phyloP scores from a whole-genome alignment of 30 jellyfish, hydroid and myxozoan genomes.

The Cassiopea andromeda region DNA sequence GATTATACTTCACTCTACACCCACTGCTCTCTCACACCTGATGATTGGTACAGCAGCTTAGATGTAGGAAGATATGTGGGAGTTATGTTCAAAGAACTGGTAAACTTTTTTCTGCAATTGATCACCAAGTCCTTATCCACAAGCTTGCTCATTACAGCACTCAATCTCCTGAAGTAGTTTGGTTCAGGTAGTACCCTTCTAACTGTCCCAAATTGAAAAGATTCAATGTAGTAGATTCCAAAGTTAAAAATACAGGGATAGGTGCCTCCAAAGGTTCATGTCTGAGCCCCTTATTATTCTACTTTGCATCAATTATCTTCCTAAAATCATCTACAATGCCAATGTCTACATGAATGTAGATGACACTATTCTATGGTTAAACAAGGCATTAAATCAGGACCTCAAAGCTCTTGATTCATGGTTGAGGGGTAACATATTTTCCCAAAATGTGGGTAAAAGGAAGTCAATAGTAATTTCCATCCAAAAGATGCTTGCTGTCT shows the following conservation, averaged over 20 bases:
- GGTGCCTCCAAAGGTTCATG: constrained; percentile 61
- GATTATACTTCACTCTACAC: constrained; percentile 46
- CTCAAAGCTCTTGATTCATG: too few species aligned
- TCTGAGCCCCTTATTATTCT: constrained; percentile 6
- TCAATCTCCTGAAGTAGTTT: constrained; percentile 29
- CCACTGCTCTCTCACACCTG: constrained; percentile 38
- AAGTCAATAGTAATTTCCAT: too few species aligned
- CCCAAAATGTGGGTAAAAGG: too few species aligned
- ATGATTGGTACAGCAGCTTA: neutral
- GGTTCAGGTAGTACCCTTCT: constrained; percentile 42
- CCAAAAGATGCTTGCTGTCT: too few species aligned
- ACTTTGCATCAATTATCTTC: neutral
- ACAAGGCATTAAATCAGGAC: too few species aligned
- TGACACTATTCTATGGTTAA: neutral
- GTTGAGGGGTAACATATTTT: too few species aligned
- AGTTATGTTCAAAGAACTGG: constrained; percentile 67
- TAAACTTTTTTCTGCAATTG: constrained; percentile 71
- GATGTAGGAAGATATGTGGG: constrained; percentile 69
- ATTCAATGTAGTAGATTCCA: constrained; percentile 29
- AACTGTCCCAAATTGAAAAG: constrained; percentile 43
- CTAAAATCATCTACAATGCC: neutral
- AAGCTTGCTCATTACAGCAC: constrained; percentile 55
- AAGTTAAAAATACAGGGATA: constrained; percentile 10
- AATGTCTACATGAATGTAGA: too few species aligned
- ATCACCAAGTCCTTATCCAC: constrained; percentile 27